Evolutionary conservation across 2,113 vertebrate genomes (phyloP).

Genomic region (Hucho hucho): DNA sequence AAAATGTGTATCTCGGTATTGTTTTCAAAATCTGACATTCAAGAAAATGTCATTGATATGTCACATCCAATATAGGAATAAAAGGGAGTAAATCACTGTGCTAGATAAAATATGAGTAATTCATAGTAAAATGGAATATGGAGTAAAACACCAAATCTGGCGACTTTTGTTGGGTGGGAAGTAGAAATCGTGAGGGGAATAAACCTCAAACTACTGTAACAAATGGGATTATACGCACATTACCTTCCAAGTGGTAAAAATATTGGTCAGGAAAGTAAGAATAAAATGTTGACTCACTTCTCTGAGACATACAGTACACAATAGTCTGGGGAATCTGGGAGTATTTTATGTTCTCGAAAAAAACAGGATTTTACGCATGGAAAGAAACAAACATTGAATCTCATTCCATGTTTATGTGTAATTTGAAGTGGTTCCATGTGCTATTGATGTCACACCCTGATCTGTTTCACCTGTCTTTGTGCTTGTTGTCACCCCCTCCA

Average conservation of each 20-base stretch:
- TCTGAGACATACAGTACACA: background rate
- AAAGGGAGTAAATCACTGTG: background rate
- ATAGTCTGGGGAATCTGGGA: background rate
- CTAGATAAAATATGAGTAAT: background rate
- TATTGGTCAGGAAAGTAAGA: background rate
- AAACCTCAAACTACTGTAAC: background rate
- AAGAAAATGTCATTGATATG: constrained; percentile 17
- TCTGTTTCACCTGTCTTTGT: no score
- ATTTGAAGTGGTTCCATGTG: background rate
- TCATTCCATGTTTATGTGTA: constrained; percentile 1
- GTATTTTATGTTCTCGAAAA: background rate
- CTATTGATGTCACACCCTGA: background rate
- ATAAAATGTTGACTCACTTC: constrained; percentile 4
- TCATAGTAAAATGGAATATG: background rate
- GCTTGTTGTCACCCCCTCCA: no score
- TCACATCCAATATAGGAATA: background rate
- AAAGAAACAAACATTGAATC: background rate
- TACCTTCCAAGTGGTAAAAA: no score
- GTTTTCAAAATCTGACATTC: constrained; percentile 1
- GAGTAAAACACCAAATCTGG: background rate
- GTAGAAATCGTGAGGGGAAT: background rate
- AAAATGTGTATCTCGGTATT: background rate
- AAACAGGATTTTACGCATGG: background rate
- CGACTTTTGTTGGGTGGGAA: background rate
- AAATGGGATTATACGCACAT: constrained; percentile 1